Conservation (phyloP, 2,113 vertebrate genomes). For the Suricata suricatta region DNA sequence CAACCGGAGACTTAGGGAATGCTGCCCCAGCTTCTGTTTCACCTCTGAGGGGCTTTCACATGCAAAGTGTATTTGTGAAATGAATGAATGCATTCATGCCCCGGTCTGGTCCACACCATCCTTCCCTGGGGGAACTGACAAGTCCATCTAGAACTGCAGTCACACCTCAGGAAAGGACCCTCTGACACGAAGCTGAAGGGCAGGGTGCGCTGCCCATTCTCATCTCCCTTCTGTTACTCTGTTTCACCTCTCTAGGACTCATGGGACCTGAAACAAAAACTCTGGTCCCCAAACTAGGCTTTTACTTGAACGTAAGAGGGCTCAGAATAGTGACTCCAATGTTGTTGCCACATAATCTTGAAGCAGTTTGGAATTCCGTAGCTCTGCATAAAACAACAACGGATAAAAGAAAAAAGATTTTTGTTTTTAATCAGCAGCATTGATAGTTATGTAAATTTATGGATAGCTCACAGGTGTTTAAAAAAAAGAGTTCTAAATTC, state of each 20-base stretch:
- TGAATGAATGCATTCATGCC: neutral
- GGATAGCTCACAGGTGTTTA: neutral
- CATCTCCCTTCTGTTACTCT: neutral
- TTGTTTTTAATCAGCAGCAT: neutral
- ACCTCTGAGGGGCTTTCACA: neutral
- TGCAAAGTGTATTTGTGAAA: neutral
- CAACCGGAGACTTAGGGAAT: rapidly evolving
- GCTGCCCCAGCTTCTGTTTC: rapidly evolving
- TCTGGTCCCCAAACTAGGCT: neutral
- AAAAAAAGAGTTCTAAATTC: neutral
- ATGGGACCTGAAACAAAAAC: neutral
- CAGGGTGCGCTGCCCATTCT: too few relatives aligned
- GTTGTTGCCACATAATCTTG: neutral
- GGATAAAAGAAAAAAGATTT: neutral
- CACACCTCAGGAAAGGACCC: neutral
- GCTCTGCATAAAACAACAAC: neutral
- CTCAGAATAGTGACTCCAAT: neutral
- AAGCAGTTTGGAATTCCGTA: neutral
- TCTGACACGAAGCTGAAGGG: neutral
- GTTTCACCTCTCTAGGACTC: neutral
- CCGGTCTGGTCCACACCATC: neutral
- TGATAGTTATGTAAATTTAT: neutral
- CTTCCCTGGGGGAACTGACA: rapidly evolving
- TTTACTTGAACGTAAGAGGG: neutral
- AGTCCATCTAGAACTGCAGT: neutral